These are phyloP conservation scores for Drosophila nannoptera DNA, from an alignment of 1,140 invertebrate genomes.

Conservation along the genomic window DNA sequence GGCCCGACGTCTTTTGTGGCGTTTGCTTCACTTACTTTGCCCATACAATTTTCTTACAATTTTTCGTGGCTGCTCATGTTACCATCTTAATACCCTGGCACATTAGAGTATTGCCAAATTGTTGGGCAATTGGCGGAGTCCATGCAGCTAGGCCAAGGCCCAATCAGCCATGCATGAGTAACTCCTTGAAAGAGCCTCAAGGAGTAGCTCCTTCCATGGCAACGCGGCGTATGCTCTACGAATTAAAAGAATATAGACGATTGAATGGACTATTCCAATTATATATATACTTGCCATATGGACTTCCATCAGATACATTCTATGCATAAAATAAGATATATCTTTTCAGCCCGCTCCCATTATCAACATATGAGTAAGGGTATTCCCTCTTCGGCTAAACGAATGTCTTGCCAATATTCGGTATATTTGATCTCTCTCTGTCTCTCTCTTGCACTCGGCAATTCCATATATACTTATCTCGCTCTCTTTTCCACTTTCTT, in stretches of 20 bases:
- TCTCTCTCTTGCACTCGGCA: background rate
- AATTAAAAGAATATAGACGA: no score
- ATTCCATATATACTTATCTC: conserved; percentile 23
- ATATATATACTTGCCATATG: no score
- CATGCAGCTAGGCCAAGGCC: no score
- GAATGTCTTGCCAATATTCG: background rate
- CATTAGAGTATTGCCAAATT: background rate
- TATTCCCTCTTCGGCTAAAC: background rate
- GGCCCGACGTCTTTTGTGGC: conserved; percentile 60
- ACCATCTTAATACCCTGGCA: conserved; percentile 27
- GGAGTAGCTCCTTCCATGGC: no score
- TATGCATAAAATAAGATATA: no score
- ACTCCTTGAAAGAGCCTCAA: no score
- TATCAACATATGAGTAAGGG: background rate
- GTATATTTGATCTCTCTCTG: conserved; percentile 23
- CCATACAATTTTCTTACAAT: conserved; percentile 72
- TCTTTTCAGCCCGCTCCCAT: no score
- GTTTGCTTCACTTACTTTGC: conserved; percentile 69
- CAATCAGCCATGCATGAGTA: no score
- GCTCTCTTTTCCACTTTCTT: conserved; percentile 55
- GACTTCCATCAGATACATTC: no score
- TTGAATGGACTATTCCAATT: no score
- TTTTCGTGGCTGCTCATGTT: conserved; percentile 58
- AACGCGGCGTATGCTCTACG: no score
- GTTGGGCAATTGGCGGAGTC: background rate